Evolutionary conservation across 1,140 invertebrate genomes (phyloP), one percentile per base, ranked within the genome.

Genomic region (Ylistrum balloti): DNA sequence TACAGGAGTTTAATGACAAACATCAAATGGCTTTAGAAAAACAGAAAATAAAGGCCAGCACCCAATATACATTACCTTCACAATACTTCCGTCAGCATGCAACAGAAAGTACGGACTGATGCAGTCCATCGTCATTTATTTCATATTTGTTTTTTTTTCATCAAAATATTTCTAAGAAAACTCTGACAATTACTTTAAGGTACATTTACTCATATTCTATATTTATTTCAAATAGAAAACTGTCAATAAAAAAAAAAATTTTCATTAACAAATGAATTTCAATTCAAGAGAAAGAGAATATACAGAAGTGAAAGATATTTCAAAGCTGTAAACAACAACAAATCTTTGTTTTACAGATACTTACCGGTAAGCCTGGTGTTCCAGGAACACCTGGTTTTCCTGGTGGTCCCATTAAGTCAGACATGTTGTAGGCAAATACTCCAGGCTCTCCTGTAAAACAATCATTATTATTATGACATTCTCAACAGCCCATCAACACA

Each of bases 371-470:
- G 5, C 56, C 56, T 0, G 56, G 56, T 74, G 56, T 74, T 74
- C 56, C 56, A 74, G 56, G 22, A 5, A 74, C 22, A 17, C 56
- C 56, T 5, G 9, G 56, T 28, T 74, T 74, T 74, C 56, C 56
- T 3, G 56, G 1, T 2, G 56, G 56, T 28, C 56, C 56, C 22
- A 74, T 74, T n/a, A 74, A 17, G 22, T 74, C 56, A 1, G 56
- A 74, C 56, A 74, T 74, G 13, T 74, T 74, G 56, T 74, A 74
- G n/a, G 56, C 56, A n/a, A 74, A 74, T 3, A 74, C 56, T 28
- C 56, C 56, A 28, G 56, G 56, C 56, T 74, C 56, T 28, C 56
- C 56, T 74, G 56, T 45, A 45, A 45, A 45, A 45, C 41, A 45
- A 45, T 38, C 5, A 13, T 7, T 38, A 7, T 38, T 38, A 7